phyloP scores from a whole-genome alignment of 2,113 vertebrate species.

The Erythrolamprus reginae region DNA sequence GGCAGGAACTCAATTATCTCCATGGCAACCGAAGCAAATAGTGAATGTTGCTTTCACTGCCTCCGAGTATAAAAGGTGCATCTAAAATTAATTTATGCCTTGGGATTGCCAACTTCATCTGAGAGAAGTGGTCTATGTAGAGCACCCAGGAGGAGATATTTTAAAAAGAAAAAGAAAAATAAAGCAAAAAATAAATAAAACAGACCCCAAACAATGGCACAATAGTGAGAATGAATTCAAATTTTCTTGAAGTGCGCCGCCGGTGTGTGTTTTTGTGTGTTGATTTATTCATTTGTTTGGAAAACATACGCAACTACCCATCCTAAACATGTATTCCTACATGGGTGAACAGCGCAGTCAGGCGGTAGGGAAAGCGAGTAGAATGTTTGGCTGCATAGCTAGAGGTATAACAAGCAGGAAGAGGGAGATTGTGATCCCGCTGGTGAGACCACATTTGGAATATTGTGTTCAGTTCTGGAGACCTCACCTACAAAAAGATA shows the following conservation, averaged over 20 bases:
- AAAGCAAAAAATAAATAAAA: slow-evolving; percentile 58
- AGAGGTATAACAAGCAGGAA: too few species aligned
- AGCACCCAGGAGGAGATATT: slow-evolving; percentile 59
- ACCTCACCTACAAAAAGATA: too few species aligned
- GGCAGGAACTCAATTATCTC: slow-evolving; percentile 70
- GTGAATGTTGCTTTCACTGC: slow-evolving; percentile 63
- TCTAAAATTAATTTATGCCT: slow-evolving; percentile 73
- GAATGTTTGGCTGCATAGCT: too few species aligned
- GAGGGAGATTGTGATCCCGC: too few species aligned
- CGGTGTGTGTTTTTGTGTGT: slow-evolving; percentile 6
- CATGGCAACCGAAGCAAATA: slow-evolving; percentile 71
- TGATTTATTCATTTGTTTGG: not conserved
- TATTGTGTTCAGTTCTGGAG: too few species aligned
- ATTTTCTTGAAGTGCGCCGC: slow-evolving; percentile 35
- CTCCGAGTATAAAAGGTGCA: slow-evolving; percentile 66
- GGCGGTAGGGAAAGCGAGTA: too few species aligned
- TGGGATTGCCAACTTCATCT: slow-evolving; percentile 65
- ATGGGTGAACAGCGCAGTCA: too few species aligned
- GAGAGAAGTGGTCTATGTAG: slow-evolving; percentile 67
- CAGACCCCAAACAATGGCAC: slow-evolving; percentile 47
- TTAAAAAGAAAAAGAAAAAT: not conserved
- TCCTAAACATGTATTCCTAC: not conserved
- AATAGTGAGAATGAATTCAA: slow-evolving; percentile 36
- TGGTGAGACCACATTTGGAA: too few species aligned
- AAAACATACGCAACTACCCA: not conserved